phyloP scores from a whole-genome alignment of 2,797 vertebrate species.

The Etheostoma perlongum region DNA sequence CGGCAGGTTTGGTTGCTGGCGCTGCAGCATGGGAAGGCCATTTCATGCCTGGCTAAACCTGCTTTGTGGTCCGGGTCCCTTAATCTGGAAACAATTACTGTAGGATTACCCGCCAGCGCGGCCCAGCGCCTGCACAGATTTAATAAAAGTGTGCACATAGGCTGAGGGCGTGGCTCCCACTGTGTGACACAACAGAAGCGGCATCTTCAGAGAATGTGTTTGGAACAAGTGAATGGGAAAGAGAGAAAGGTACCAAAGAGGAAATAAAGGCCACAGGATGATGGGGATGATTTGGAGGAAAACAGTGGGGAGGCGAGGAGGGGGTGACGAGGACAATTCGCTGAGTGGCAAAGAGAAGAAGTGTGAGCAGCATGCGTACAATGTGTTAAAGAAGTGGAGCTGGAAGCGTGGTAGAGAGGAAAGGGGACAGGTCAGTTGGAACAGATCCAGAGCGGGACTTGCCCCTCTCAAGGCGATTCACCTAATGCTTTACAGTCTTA shows the following conservation, averaged over 20 bases:
- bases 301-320: constrained; percentile 70
- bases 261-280: constrained; percentile 80
- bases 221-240: constrained; percentile 82
- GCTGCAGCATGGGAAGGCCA: constrained; percentile 83
- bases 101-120: constrained; percentile 86
- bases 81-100: constrained; percentile 91
- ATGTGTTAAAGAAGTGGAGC: constrained; percentile 56
- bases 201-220: constrained; percentile 82
- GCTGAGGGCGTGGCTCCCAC: constrained; percentile 86
- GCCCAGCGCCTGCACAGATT: constrained; percentile 84
- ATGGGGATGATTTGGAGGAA: constrained; percentile 68
- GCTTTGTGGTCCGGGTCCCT: constrained; percentile 85
- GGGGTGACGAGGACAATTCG: constrained; percentile 56
- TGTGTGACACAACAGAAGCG: constrained; percentile 77
- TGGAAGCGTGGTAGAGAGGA: constrained; percentile 45
- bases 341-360: constrained; percentile 61
- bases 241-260: constrained; percentile 75
- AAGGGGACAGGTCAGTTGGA: constrained; percentile 61
- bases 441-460: constrained; percentile 61
- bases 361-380: constrained; percentile 61
- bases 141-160: constrained; percentile 88
- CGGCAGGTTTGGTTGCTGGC: constrained; percentile 79
- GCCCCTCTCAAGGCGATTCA: constrained; percentile 53
- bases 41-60: constrained; percentile 88
- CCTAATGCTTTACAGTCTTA: constrained; percentile 64